Percentiles rank a stretch among this genome's conserved stretches.
Evolutionary conservation across 2,888 invertebrate species (phyloP).

Genomic region (Bombyx huttoni): DNA sequence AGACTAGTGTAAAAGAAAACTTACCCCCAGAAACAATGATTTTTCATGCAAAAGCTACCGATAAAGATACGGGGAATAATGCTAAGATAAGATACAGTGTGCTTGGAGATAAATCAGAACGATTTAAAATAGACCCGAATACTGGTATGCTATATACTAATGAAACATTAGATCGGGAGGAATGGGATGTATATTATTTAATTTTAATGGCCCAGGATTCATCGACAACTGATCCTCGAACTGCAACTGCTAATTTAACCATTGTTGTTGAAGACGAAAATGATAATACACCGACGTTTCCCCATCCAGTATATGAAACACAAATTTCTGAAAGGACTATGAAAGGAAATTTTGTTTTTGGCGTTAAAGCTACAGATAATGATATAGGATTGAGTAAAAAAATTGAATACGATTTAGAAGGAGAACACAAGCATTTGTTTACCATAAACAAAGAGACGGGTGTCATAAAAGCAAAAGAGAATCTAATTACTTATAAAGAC

Average conservation of each 20-base stretch:
- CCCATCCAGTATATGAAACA: conserved; percentile 81
- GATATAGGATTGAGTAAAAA: conserved; percentile 88
- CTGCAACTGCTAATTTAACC: conserved; percentile 86
- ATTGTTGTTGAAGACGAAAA: conserved; percentile 86
- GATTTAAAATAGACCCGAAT: conserved; percentile 83
- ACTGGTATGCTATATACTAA: conserved; percentile 86
- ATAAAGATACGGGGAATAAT: conserved; percentile 88
- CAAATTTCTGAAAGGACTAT: conserved; percentile 87
- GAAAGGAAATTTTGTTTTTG: conserved; percentile 89
- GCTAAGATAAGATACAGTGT: conserved; percentile 89
- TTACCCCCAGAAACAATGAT: conserved; percentile 83
- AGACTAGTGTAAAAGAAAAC: conserved; percentile 86
- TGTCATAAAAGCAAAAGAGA: conserved; percentile 84
- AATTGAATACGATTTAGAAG: conserved; percentile 83
- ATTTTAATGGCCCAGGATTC: conserved; percentile 91
- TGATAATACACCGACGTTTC: conserved; percentile 87
- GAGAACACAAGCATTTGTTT: conserved; percentile 84
- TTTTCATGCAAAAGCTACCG: conserved; percentile 82
- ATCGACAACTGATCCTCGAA: conserved; percentile 86
- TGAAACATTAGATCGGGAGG: conserved; percentile 83
- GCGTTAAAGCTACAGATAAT: conserved; percentile 87
- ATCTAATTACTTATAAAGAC: conserved; percentile 70
- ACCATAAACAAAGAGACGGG: conserved; percentile 85
- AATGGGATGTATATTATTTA: conserved; percentile 81
- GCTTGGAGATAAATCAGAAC: conserved; percentile 84